Evolutionary conservation across 2,888 invertebrate genomes (phyloP), one percentile per base, ranked within the genome.

Genomic region (Mechanitis messenoides): DNA sequence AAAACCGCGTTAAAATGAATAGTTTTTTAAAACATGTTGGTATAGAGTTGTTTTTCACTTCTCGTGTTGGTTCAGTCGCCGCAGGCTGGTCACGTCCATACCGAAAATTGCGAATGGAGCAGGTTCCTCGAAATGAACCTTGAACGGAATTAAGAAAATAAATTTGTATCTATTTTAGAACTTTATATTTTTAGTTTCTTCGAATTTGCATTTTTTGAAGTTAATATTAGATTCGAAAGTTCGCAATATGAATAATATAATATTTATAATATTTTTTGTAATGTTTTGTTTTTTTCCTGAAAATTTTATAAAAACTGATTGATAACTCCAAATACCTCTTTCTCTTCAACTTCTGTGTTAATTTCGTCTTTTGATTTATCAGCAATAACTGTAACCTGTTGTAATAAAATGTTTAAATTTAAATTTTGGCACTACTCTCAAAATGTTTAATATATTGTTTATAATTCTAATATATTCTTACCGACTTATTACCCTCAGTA

Each of bases 51-150:
- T 50, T 11, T 2, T 56, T 61, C 56, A 68, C 61, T 53, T 66
- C 60, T 87, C 88, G 66, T 80, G 76, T 64, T 72, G 75, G 68
- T 85, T 86, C 69, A 88, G 74, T 76, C 80, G 81, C n/a, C 88
- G 79, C 59, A 89, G 72, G 68, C 78, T 82, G 4, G 84, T 83
- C 7, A 89, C 85, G 2, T 83, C 83, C 85, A 89, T 85, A 6
- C 89, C 89, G 66, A 83, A 88, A 38, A 89, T 86, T 0, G 69
- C 47, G 64, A 87, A 89, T 0, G 67, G 3, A 0, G 84, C 74
- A 0, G 83, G 74, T 60, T 81, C 81, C 45, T 75, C 75, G 55
- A 85, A 82, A n/a, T 57, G 74, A 7, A 84, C 83, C 85, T 85
- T 72, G 20, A 20, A 20, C 20, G 20, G 20, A 20, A 20, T 20